These are phyloP conservation scores for Lontra canadensis DNA, from an alignment of 2,113 vertebrate species.

Conservation along the genomic window DNA sequence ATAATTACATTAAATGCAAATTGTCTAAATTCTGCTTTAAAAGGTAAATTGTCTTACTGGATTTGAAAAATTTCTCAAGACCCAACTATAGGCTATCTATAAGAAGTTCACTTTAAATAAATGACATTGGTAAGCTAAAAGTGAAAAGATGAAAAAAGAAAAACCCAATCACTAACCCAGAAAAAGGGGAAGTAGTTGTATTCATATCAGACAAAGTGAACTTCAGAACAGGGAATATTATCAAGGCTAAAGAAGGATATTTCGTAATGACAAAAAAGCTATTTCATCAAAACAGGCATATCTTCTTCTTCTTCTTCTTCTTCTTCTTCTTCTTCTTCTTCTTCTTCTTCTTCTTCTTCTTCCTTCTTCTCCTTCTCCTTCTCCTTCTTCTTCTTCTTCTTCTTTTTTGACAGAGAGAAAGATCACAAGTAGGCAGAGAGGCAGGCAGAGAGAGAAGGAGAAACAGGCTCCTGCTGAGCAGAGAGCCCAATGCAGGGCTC, in stretches of 20 bases:
- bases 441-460: too few relatives aligned
- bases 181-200: background rate
- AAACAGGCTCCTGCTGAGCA: too few relatives aligned
- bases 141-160: background rate
- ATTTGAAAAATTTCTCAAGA: background rate
- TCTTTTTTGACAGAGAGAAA: too few relatives aligned
- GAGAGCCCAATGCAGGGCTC: too few relatives aligned
- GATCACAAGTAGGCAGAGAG: too few relatives aligned
- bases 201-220: background rate
- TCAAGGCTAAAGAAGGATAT: background rate
- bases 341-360: too few relatives aligned
- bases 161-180: background rate
- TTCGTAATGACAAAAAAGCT: background rate
- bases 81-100: background rate
- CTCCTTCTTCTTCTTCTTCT: too few relatives aligned
- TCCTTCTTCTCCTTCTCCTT: too few relatives aligned
- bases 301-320: too few relatives aligned
- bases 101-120: background rate
- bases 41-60: background rate
- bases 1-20: background rate
- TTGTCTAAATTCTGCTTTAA: background rate
- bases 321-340: too few relatives aligned
- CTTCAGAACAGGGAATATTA: background rate
- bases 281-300: background rate
- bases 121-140: background rate